Percentiles rank a stretch among this genome's conserved stretches.
These are phyloP conservation scores for Paratrypauchen microcephalus DNA, from an alignment of 2,797 vertebrate genomes.

Conservation along the genomic window DNA sequence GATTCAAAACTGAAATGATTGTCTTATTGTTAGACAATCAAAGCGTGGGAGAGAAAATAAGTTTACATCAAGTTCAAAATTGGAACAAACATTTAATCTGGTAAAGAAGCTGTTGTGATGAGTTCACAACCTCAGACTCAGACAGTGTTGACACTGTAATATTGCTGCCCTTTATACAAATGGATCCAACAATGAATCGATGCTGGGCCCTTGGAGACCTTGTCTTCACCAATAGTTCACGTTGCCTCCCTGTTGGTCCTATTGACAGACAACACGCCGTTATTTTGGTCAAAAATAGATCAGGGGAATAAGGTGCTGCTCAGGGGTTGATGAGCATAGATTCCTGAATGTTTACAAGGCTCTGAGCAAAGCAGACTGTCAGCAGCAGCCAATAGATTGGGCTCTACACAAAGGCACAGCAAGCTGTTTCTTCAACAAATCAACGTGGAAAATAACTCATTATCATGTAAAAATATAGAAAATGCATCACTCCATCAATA, in stretches of 20 bases:
- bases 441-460: conserved; percentile 1
- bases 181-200: conserved; percentile 35
- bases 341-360: conserved; percentile 27
- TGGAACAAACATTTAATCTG: neutral
- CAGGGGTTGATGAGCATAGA: conserved; percentile 44
- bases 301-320: conserved; percentile 25
- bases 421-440: neutral
- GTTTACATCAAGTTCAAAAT: neutral
- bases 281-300: conserved; percentile 41
- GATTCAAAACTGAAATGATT: neutral
- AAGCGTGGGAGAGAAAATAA: neutral
- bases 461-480: conserved; percentile 8
- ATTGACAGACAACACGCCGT: conserved; percentile 38
- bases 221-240: conserved; percentile 23
- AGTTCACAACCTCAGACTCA: conserved; percentile 21
- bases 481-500: conserved; percentile 1
- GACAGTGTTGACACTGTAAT: conserved; percentile 19
- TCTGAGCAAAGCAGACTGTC: conserved; percentile 27
- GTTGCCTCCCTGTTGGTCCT: conserved; percentile 20
- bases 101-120: conserved; percentile 14
- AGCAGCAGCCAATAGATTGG: conserved; percentile 22
- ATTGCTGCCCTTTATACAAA: conserved; percentile 29
- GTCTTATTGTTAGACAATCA: neutral
- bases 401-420: conserved; percentile 18
- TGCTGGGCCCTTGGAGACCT: conserved; percentile 25